Evolutionary conservation across 2,113 vertebrate genomes (phyloP).

Genomic region (Clarias macrocephalus): DNA sequence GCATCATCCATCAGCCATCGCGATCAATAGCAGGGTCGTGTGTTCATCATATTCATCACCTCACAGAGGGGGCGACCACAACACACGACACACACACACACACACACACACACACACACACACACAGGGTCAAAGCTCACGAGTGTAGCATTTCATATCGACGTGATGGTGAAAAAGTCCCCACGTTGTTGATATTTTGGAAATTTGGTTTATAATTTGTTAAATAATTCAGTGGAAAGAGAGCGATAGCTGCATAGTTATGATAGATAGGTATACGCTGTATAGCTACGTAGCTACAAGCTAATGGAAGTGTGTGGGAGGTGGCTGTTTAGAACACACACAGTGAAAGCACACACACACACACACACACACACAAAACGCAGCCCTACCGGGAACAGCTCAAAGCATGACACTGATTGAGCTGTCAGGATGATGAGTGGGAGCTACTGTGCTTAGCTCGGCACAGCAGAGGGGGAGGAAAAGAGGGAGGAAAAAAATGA

Average conservation of each 20-base stretch:
- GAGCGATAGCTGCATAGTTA: too few species aligned
- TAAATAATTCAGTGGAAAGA: neutral
- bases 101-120: slow-evolving; percentile 30
- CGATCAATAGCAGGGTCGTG: slow-evolving; percentile 89
- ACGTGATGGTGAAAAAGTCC: neutral
- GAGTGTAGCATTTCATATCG: neutral
- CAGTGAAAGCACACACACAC: neutral
- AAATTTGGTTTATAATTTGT: neutral
- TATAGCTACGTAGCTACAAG: too few species aligned
- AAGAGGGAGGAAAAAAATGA: slow-evolving; percentile 22
- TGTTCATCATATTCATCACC: slow-evolving; percentile 62
- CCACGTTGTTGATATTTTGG: neutral
- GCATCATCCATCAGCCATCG: slow-evolving; percentile 79
- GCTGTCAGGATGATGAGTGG: slow-evolving; percentile 88
- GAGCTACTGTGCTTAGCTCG: slow-evolving; percentile 59
- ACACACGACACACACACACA: slow-evolving; percentile 10
- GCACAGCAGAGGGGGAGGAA: slow-evolving; percentile 50
- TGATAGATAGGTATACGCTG: too few species aligned
- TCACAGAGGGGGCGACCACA: slow-evolving; percentile 60
- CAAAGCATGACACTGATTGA: slow-evolving; percentile 75
- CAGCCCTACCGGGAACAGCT: slow-evolving; percentile 44
- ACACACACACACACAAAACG: slow-evolving; percentile 39
- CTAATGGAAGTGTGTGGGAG: slow-evolving; percentile 40
- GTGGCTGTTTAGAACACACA: slow-evolving; percentile 37
- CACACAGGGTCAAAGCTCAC: slow-evolving; percentile 46